Conservation (phyloP, 2,888 invertebrate genomes). For the Cantharis rufa region DNA sequence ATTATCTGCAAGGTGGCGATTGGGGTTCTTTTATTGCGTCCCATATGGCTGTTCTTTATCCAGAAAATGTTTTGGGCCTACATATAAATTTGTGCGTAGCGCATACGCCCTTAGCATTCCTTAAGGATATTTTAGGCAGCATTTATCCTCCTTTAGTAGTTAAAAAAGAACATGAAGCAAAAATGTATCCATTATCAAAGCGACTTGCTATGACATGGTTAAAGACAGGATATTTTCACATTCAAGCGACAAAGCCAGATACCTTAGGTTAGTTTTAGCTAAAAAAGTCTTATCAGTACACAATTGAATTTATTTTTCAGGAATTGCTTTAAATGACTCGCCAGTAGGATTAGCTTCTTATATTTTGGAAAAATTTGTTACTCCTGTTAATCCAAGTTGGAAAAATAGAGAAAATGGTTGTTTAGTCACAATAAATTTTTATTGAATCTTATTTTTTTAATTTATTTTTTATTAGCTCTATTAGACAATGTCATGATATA, state of each 20-base stretch:
- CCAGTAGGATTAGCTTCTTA: slow-evolving; percentile 84
- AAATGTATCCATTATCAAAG: slow-evolving; percentile 59
- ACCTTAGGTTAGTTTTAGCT: slow-evolving; percentile 67
- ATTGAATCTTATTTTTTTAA: slow-evolving; percentile 55
- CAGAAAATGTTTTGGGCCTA: slow-evolving; percentile 60
- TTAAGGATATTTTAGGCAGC: slow-evolving; percentile 56
- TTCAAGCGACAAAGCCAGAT: slow-evolving; percentile 89
- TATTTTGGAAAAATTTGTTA: slow-evolving; percentile 82
- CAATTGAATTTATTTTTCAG: slow-evolving; percentile 49
- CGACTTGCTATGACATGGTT: slow-evolving; percentile 50
- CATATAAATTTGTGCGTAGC: slow-evolving; percentile 67
- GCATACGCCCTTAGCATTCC: slow-evolving; percentile 48
- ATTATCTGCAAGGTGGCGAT: slow-evolving; percentile 78
- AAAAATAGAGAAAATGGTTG: slow-evolving; percentile 64
- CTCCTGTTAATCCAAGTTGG: slow-evolving; percentile 64
- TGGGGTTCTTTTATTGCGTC: slow-evolving; percentile 74
- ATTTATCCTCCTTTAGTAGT: slow-evolving; percentile 64
- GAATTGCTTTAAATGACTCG: slow-evolving; percentile 68
- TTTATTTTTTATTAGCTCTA: slow-evolving; percentile 54
- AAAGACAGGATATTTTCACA: slow-evolving; percentile 69
- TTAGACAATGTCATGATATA: slow-evolving; percentile 83
- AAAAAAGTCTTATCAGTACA: not conserved
- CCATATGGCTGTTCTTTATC: slow-evolving; percentile 66
- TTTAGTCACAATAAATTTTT: slow-evolving; percentile 63
- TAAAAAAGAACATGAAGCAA: slow-evolving; percentile 57